A percentile compares a stretch with the other conserved stretches of the same genome.
Evolutionary conservation across 2,888 invertebrate genomes (phyloP).

Genomic region (Macroteleia sp.): DNA sequence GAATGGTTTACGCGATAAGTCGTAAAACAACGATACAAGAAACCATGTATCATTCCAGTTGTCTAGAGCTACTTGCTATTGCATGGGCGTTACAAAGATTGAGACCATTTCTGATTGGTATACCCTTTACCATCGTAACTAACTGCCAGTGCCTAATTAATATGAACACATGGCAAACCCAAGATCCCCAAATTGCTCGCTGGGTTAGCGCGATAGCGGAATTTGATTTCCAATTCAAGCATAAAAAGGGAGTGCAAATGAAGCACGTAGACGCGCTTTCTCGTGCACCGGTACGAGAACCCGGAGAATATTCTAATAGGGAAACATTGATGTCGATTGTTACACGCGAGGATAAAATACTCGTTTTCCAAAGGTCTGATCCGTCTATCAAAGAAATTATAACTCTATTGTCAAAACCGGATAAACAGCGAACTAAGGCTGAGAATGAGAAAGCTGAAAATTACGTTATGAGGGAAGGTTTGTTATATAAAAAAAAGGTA

Average conservation of each 20-base stretch:
- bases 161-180: conserved; percentile 16
- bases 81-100: conserved; percentile 7
- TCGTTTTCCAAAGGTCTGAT: conserved; percentile 40
- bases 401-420: conserved; percentile 2
- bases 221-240: background rate
- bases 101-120: conserved; percentile 46
- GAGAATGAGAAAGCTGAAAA: conserved; percentile 14
- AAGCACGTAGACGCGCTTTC: conserved; percentile 5
- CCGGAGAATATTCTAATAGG: background rate
- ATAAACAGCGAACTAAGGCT: conserved; percentile 1
- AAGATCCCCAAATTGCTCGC: conserved; percentile 9
- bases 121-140: conserved; percentile 9
- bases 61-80: conserved; percentile 13
- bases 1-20: conserved; percentile 29
- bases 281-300: background rate
- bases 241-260: background rate
- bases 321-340: background rate
- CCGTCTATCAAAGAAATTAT: conserved; percentile 1
- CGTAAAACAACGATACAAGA: conserved; percentile 1
- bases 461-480: conserved; percentile 15
- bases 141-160: conserved; percentile 5
- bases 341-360: conserved; percentile 35
- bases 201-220: background rate
- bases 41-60: conserved; percentile 17
- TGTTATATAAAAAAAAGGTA: background rate